A percentile compares a stretch with the other conserved stretches of the same genome.
phyloP scores from a whole-genome alignment of 2,888 invertebrate genomes.

The Lutraria lutraria region DNA sequence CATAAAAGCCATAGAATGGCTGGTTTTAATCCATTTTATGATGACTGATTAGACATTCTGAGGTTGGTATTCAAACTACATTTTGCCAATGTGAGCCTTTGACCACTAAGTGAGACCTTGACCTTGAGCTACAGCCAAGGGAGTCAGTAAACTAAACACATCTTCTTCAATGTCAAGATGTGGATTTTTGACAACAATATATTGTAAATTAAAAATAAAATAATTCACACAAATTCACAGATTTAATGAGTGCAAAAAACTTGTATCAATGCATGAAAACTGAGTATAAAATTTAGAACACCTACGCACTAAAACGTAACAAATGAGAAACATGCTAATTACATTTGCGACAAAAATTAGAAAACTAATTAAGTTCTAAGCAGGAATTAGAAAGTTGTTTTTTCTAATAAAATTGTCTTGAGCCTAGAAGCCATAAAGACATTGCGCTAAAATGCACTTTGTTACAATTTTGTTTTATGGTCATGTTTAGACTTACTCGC shows the following conservation, averaged over 20 bases:
- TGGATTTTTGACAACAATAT: no score
- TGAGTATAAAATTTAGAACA: not conserved
- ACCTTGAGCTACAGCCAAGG: no score
- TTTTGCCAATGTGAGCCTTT: no score
- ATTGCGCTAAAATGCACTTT: not conserved
- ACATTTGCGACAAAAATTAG: not conserved
- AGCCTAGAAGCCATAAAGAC: not conserved
- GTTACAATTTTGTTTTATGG: not conserved
- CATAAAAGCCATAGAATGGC: no score
- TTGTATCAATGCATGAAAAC: not conserved
- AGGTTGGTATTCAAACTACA: no score
- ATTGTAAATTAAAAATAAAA: no score
- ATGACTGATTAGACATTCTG: no score
- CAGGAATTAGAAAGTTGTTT: not conserved
- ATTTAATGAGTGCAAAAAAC: not conserved
- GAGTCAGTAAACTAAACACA: no score
- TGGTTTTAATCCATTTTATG: no score
- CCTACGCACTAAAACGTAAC: not conserved
- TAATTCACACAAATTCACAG: not conserved
- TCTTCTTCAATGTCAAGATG: no score
- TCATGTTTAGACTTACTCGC: conserved; percentile 76
- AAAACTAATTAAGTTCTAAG: not conserved
- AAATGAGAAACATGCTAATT: not conserved
- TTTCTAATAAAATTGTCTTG: not conserved
- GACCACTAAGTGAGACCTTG: no score